Percentiles rank a stretch among this genome's conserved stretches.
Conservation (phyloP, 2,888 invertebrate species). For the Eremobia ochroleuca region DNA sequence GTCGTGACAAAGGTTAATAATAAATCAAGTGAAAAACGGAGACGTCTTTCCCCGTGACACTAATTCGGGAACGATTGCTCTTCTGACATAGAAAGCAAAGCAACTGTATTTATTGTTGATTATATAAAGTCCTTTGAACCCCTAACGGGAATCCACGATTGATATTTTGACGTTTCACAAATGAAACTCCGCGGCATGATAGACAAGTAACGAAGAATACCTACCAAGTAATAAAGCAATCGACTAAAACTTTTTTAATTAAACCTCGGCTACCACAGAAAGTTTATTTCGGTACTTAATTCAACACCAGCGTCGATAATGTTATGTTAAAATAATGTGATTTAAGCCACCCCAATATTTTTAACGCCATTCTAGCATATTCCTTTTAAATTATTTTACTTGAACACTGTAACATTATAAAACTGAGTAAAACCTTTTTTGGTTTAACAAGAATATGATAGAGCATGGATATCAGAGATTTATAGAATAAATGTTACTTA, state of each 20-base stretch:
- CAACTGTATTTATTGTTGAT: slow-evolving; percentile 35
- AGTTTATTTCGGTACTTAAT: slow-evolving; percentile 62
- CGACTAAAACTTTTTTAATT: slow-evolving; percentile 68
- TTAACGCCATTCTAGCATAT: slow-evolving; percentile 37
- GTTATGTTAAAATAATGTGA: slow-evolving; percentile 49
- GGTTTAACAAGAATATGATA: neutral
- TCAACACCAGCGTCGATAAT: slow-evolving; percentile 48
- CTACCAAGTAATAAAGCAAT: slow-evolving; percentile 63
- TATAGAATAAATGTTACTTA: too few species aligned
- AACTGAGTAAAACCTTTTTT: slow-evolving; percentile 1
- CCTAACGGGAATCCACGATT: slow-evolving; percentile 24
- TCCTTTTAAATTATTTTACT: slow-evolving; percentile 12
- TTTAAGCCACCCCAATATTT: slow-evolving; percentile 40
- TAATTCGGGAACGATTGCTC: slow-evolving; percentile 51
- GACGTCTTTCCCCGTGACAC: slow-evolving; percentile 40
- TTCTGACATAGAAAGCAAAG: slow-evolving; percentile 40
- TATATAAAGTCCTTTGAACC: slow-evolving; percentile 34
- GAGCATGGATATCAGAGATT: too few species aligned
- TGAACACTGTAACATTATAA: slow-evolving; percentile 14
- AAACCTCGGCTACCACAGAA: slow-evolving; percentile 55
- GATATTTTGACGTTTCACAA: slow-evolving; percentile 53
- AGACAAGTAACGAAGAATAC: slow-evolving; percentile 56
- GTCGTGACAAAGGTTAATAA: slow-evolving; percentile 61
- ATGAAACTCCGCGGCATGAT: slow-evolving; percentile 45
- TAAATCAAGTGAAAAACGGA: slow-evolving; percentile 50